These are phyloP conservation scores for Nomada flava DNA, from an alignment of 2,888 invertebrate species.

Conservation along the genomic window DNA sequence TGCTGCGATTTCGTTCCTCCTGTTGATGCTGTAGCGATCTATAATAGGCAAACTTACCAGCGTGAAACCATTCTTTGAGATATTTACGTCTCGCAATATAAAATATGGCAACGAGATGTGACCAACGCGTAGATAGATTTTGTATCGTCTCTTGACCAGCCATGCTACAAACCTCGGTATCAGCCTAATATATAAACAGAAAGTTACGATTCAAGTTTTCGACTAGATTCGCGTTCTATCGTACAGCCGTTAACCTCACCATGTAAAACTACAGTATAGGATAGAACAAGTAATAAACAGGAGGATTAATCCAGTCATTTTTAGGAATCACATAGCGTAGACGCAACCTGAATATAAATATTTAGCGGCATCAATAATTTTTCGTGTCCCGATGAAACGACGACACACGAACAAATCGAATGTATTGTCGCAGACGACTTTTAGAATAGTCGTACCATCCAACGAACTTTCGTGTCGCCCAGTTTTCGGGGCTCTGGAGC, in stretches of 20 bases:
- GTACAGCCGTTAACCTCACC: constrained; percentile 84
- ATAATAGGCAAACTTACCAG: constrained; percentile 86
- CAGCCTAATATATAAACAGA: constrained; percentile 86
- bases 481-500: too few species aligned
- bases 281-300: constrained; percentile 81
- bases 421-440: too few species aligned
- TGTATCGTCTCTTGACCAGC: constrained; percentile 92
- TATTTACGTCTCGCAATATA: constrained; percentile 91
- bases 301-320: constrained; percentile 84
- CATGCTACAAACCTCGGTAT: constrained; percentile 91
- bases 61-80: constrained; percentile 92
- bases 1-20: background rate
- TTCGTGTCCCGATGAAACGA: background rate
- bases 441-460: too few species aligned
- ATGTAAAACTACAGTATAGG: constrained; percentile 87
- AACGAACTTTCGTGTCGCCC: too few species aligned
- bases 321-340: constrained; percentile 50
- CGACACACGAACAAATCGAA: background rate
- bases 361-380: background rate
- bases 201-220: constrained; percentile 1
- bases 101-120: constrained; percentile 93
- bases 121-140: constrained; percentile 92
- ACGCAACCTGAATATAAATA: background rate
- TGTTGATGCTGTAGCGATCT: background rate
- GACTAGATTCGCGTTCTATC: background rate